phyloP scores from a whole-genome alignment of 1,140 invertebrate genomes.

The Lutraria rhynchaena region DNA sequence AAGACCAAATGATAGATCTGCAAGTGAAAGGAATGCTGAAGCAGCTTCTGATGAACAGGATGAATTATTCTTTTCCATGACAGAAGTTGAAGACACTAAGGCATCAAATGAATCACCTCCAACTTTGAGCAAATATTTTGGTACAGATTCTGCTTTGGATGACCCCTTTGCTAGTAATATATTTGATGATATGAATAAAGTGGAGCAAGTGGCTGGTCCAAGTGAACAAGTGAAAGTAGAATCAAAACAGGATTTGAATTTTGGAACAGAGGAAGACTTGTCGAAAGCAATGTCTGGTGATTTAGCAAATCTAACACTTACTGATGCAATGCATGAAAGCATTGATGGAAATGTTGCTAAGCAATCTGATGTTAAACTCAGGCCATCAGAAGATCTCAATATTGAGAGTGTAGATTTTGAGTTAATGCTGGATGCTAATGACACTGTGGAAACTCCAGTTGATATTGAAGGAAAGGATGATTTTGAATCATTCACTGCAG shows the following conservation, averaged over 20 bases:
- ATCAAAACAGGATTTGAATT: too few species aligned
- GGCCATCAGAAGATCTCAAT: constrained; percentile 6
- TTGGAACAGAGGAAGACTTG: constrained; percentile 11
- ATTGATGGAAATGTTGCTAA: background rate
- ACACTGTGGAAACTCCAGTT: constrained; percentile 44
- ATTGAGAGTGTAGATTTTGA: constrained; percentile 49
- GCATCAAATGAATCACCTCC: constrained; percentile 15
- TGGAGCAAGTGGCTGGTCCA: constrained; percentile 5
- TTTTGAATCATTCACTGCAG: constrained; percentile 78
- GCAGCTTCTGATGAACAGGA: background rate
- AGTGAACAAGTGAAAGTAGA: background rate
- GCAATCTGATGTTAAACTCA: background rate
- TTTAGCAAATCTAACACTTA: background rate
- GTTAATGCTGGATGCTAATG: constrained; percentile 33
- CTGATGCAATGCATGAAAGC: background rate
- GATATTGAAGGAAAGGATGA: constrained; percentile 73
- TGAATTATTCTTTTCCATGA: constrained; percentile 3
- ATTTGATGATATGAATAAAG: background rate
- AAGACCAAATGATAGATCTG: background rate
- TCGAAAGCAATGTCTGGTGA: constrained; percentile 11
- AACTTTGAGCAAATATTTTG: constrained; percentile 60
- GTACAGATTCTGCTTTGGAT: constrained; percentile 27
- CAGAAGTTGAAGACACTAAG: background rate
- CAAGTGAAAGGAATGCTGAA: background rate
- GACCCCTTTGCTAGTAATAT: constrained; percentile 28